A percentile compares a stretch with the other conserved stretches of the same genome.
Evolutionary conservation across 2,888 invertebrate species (phyloP).

Genomic region (Heliothis peltigera): DNA sequence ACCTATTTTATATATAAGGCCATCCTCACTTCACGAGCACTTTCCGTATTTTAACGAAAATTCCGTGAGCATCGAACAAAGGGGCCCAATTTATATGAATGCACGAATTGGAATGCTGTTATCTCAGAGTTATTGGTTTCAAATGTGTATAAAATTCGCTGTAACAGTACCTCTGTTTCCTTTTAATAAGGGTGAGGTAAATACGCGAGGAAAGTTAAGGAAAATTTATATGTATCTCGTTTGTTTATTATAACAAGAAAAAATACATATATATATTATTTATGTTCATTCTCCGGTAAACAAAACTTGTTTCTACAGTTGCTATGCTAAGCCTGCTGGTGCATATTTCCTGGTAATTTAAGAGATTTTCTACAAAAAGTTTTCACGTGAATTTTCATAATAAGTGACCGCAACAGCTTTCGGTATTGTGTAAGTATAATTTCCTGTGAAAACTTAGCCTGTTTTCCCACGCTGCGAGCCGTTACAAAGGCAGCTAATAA

Average conservation of each 20-base stretch:
- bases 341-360: slow-evolving; percentile 12
- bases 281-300: too few species aligned
- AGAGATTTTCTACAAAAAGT: slow-evolving; percentile 17
- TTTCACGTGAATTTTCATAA: slow-evolving; percentile 45
- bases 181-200: neutral
- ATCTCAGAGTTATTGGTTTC: slow-evolving; percentile 42
- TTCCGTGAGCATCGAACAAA: slow-evolving; percentile 63
- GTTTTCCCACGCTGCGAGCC: slow-evolving; percentile 86
- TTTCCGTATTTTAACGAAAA: slow-evolving; percentile 63
- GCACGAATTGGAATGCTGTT: slow-evolving; percentile 57
- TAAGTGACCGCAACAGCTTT: slow-evolving; percentile 60
- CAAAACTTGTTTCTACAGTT: too few species aligned
- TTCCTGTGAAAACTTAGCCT: slow-evolving; percentile 78
- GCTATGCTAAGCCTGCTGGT: neutral
- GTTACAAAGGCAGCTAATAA: slow-evolving; percentile 84
- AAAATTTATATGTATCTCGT: neutral
- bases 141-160: slow-evolving; percentile 18
- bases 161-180: neutral
- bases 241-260: neutral
- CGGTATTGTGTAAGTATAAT: slow-evolving; percentile 71
- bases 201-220: neutral
- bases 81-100: slow-evolving; percentile 61
- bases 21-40: slow-evolving; percentile 66
- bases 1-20: slow-evolving; percentile 77
- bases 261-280: too few species aligned